Percentiles rank a stretch among this genome's conserved stretches.
Evolutionary conservation across 1,140 invertebrate genomes (phyloP).

Genomic region (Drosophila kepulauana): DNA sequence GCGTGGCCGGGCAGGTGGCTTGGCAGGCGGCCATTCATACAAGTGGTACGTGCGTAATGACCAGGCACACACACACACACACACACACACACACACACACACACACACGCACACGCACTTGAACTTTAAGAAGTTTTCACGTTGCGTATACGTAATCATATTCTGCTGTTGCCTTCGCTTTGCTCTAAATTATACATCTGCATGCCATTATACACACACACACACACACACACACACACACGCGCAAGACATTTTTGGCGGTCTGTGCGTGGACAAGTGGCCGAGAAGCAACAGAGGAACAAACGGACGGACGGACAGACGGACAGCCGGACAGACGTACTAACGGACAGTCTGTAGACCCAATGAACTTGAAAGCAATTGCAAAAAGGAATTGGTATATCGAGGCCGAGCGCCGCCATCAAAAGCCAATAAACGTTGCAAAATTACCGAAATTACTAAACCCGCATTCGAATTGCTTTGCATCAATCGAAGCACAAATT

Average conservation of each 20-base stretch:
- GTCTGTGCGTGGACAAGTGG: conserved; percentile 66
- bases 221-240: background rate
- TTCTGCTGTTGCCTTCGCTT: conserved; percentile 37
- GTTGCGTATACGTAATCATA: conserved; percentile 80
- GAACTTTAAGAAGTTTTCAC: conserved; percentile 77
- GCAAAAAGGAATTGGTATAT: conserved; percentile 36
- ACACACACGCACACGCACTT: conserved; percentile 53
- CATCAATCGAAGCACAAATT: background rate
- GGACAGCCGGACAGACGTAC: background rate
- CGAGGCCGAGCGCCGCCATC: conserved; percentile 13
- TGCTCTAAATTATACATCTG: conserved; percentile 70
- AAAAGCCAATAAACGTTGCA: conserved; percentile 34
- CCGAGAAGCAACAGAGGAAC: conserved; percentile 30
- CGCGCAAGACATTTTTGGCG: background rate
- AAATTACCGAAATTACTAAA: conserved; percentile 31
- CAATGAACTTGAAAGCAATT: conserved; percentile 46
- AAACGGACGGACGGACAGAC: conserved; percentile 16
- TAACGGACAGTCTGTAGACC: background rate
- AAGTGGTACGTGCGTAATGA: conserved; percentile 81
- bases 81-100: conserved; percentile 43
- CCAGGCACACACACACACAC: conserved; percentile 62
- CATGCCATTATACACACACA: conserved; percentile 39
- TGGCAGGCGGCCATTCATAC: conserved; percentile 66
- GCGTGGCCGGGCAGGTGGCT: background rate
- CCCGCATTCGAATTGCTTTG: conserved; percentile 9